Base-by-base conservation (phyloP, 2,888 invertebrate species). In the Drosophila nr. perissopoda region DNA sequence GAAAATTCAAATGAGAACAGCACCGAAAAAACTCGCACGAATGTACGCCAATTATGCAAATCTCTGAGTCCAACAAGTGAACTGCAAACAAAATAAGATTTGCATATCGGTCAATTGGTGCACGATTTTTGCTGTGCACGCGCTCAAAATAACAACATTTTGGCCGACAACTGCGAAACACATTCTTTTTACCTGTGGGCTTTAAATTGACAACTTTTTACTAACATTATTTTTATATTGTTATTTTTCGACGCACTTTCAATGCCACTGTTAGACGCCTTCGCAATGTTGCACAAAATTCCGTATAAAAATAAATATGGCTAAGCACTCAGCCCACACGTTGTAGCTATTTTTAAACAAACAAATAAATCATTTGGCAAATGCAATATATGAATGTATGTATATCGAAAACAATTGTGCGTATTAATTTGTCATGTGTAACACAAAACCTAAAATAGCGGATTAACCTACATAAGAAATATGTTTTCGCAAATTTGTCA, bases 81-180 rank as follows among this genome's bases (percentile, higher is more conserved):
- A 67, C 70, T 61, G 70, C 53, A 75, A 79, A 70, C 54, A 65
- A 66, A 64, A 63, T 38, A 51, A 67, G 57, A 86, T 84, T 87
- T 87, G 84, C 89, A 89, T 84, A 81, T 87, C 84, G 84, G 84
- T 84, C 84, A 87, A 84, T 84, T 89, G 89, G 71, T 70, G 82
- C 89, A 89, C 84, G 84, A 84, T 62, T 76, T 64, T 58, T 27
- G 48, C 52, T 25, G 57, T 66, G 70, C 84, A 89, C 85, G 89
- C 87, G 84, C 66, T 76, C 29, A 52, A 89, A 83, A 72, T 81
- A 59, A 59, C 27, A 61, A 89, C 42, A 59, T 45, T n/a, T 52
- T 38, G 33, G n/a, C 31, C 45, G 25, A 13, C 34, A 49, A 67
- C 58, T 78, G 69, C 70, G 59, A 64, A 69, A 86, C 69, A 60